Evolutionary conservation across 2,797 vertebrate genomes (phyloP), one percentile per base, ranked within the genome.

Genomic region (Meda fulgida): DNA sequence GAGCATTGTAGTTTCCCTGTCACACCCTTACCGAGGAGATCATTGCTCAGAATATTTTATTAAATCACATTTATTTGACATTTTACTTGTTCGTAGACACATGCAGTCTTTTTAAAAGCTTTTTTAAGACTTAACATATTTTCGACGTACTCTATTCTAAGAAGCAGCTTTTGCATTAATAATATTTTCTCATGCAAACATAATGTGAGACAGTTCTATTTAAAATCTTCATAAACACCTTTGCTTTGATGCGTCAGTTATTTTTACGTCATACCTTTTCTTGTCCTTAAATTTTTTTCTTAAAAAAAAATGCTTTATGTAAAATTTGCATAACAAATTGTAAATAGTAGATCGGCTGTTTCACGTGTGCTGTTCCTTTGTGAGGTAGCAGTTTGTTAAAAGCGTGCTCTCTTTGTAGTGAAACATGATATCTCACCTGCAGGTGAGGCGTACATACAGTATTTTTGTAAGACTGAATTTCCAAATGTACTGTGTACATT

Each of bases 381-480:
- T 93, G 93, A 94, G 92, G 90, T 93, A 92, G 92, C 80, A 60
- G 81, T 84, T 84, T 88, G 67, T 88, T 80, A 73, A 69, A 81
- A 60, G 75, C 79, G 81, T 86, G 84, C 65, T 85, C 80, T 89
- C 87, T 86, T 75, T 86, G 82, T 88, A 87, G 89, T 87, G 81
- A 87, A 70, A 75, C 76, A 75, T 73, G 66, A 77, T 88, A 31
- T 84, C 87, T 87, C 84, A 71, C 81, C 58, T 55, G 84, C 81
- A 85, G 79, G 87, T 87, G 88, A 86, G 88, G 87, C 83, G 63
- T 73, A 87, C 92, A 92, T 94, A 95, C 93, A 94, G 92, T 95
- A 95, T 95, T 95, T 95, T 95, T 95, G 92, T 96, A 95, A 93
- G 89, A 90, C 76, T 88, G 51, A 89, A 87, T 84, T 58, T 86